These are phyloP conservation scores for Drosophila infuscata DNA, from an alignment of 2,888 invertebrate species.

Conservation along the genomic window DNA sequence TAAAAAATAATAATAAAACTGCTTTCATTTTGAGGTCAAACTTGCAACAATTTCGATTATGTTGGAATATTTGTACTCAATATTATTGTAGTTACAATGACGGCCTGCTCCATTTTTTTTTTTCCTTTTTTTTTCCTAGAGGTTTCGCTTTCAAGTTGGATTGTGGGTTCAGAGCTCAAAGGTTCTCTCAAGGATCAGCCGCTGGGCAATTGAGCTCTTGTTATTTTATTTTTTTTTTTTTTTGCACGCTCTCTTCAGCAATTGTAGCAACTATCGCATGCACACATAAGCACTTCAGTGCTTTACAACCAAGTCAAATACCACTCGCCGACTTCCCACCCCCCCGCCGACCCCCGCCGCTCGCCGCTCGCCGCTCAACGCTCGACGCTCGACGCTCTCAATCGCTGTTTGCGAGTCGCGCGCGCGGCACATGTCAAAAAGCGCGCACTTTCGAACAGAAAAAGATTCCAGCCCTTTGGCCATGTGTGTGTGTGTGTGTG, in stretches of 20 bases:
- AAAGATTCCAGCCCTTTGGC: slow-evolving; percentile 55
- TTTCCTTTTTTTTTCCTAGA: not conserved
- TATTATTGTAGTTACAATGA: not conserved
- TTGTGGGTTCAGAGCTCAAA: slow-evolving; percentile 31
- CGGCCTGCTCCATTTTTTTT: not conserved
- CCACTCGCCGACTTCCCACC: slow-evolving; percentile 8
- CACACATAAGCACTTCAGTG: slow-evolving; percentile 42
- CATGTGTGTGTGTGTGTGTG: slow-evolving; percentile 5
- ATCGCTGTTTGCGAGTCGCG: slow-evolving; percentile 55
- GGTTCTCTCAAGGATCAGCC: slow-evolving; percentile 50
- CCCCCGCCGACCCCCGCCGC: not conserved
- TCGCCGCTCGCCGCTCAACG: slow-evolving; percentile 8
- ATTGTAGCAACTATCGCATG: slow-evolving; percentile 57
- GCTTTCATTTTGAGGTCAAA: not conserved
- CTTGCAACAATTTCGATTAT: not conserved
- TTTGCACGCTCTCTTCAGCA: slow-evolving; percentile 28
- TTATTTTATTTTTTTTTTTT: slow-evolving; percentile 13
- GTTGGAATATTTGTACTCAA: not conserved
- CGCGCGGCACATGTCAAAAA: slow-evolving; percentile 77
- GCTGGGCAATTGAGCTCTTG: slow-evolving; percentile 48
- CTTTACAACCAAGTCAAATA: slow-evolving; percentile 51
- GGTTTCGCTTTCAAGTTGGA: slow-evolving; percentile 6
- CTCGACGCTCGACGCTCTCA: slow-evolving; percentile 10
- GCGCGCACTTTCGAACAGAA: slow-evolving; percentile 61
- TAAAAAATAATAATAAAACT: not conserved